A percentile compares a stretch with the other conserved stretches of the same genome.
phyloP scores from a whole-genome alignment of 2,888 invertebrate genomes.

The Danaus chrysippus region DNA sequence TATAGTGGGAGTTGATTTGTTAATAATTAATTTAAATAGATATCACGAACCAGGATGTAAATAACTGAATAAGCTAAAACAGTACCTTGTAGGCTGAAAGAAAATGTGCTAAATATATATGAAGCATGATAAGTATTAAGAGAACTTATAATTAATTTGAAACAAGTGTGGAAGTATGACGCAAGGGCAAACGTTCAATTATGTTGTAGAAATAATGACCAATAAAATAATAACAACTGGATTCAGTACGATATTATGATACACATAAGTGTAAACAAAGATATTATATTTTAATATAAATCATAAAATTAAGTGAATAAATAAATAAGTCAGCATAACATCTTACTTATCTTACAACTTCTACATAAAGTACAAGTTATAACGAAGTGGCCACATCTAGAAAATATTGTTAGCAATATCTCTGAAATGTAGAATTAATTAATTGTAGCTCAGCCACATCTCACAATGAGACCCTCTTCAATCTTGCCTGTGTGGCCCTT shows the following conservation, averaged over 20 bases:
- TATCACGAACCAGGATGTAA: background rate
- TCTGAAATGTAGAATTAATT: constrained; percentile 49
- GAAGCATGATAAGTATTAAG: too few relatives aligned
- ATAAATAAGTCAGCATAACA: too few relatives aligned
- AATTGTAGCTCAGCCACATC: constrained; percentile 47
- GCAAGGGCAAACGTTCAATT: too few relatives aligned
- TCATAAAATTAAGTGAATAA: too few relatives aligned
- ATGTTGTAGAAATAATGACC: too few relatives aligned
- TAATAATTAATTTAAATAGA: constrained; percentile 28
- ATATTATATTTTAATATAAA: too few relatives aligned
- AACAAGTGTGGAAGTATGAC: too few relatives aligned
- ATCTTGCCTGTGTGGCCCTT: constrained; percentile 42
- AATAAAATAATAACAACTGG: too few relatives aligned
- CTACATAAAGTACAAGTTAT: background rate
- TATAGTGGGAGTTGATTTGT: constrained; percentile 21
- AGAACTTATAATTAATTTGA: too few relatives aligned
- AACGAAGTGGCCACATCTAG: constrained; percentile 17
- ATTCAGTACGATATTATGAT: too few relatives aligned
- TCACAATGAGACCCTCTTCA: constrained; percentile 51
- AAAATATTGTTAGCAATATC: constrained; percentile 15
- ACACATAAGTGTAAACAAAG: too few relatives aligned
- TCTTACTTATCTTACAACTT: too few relatives aligned
- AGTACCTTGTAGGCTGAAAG: background rate
- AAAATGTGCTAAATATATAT: background rate
- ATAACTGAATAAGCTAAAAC: background rate